Evolutionary conservation across 1,140 invertebrate genomes (phyloP).

Genomic region (Trachelipus rathkii): DNA sequence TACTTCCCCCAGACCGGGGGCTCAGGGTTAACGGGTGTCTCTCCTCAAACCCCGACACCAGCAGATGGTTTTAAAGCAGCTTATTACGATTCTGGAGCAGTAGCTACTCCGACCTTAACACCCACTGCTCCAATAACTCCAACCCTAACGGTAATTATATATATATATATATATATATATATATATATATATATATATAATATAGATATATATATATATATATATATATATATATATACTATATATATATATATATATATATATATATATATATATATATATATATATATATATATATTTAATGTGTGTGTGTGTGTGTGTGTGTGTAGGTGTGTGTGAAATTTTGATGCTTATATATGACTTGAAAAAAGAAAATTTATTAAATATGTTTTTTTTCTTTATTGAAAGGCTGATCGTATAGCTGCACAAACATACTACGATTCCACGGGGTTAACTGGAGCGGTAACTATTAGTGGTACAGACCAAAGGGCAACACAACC

Average conservation of each 20-base stretch:
- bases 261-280: neutral
- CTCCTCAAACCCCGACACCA: slow-evolving; percentile 42
- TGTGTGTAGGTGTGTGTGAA: neutral
- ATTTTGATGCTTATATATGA: no score
- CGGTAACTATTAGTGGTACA: slow-evolving; percentile 35
- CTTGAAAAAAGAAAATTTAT: no score
- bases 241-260: slow-evolving; percentile 15
- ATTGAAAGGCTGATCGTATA: slow-evolving; percentile 38
- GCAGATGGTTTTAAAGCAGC: slow-evolving; percentile 44
- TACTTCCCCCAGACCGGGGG: slow-evolving; percentile 44
- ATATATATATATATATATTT: neutral
- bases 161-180: slow-evolving; percentile 6
- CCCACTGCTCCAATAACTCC: slow-evolving; percentile 44
- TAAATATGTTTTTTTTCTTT: neutral
- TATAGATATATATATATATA: slow-evolving; percentile 8
- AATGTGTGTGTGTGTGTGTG: slow-evolving; percentile 1
- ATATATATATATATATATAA: slow-evolving; percentile 15
- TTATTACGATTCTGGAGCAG: slow-evolving; percentile 43
- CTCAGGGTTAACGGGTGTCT: slow-evolving; percentile 40
- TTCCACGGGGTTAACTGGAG: slow-evolving; percentile 31
- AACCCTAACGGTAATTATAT: slow-evolving; percentile 36
- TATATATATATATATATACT: neutral
- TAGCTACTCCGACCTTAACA: slow-evolving; percentile 43
- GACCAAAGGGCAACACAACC: slow-evolving; percentile 33
- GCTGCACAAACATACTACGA: slow-evolving; percentile 41